Evolutionary conservation across 2,888 invertebrate genomes (phyloP), one percentile per base, ranked within the genome.

Genomic region (Magallana nippona): DNA sequence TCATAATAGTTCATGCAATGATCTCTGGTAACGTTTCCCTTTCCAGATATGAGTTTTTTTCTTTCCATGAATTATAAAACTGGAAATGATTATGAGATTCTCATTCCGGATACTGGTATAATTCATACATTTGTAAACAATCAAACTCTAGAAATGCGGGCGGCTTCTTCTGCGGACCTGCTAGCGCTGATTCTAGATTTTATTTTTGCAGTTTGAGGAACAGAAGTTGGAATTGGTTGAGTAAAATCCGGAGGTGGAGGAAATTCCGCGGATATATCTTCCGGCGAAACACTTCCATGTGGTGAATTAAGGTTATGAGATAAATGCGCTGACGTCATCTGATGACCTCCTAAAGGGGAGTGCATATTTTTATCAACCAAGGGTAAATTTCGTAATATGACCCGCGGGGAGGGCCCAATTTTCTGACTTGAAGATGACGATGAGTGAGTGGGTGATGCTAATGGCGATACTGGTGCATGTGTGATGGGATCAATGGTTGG

Each of bases 191-290:
- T 71, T 22, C 71, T 22, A 15, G 71, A 27, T 22, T 71, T 71
- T 71, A 71, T 71, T 27, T 71, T 71, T 15, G 71, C 71, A 15
- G 71, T 71, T 27, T 71, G 71, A 27, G 71, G 71, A 13, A 71
- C 13, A 32, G 71, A 71, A 32, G 27, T 15, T 71, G 27, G 27
- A 27, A 32, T 71, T 32, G 32, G 32, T 71, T 71, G 71, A 15
- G 71, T 71, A 71, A 71, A 71, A 71, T 71, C 71, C 32, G 71
- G 71, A 27, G 71, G 71, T 27, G 71, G 71, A 1, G 71, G 71
- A 27, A 71, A 71, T 27, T 71, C 71, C 27, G 71, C 71, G 27
- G 71, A 71, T 13, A 71, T 71, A 19, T 71, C 71, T 27, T 15
- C 27, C 71, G 71, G 71, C 15, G 71, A 71, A 71, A 13, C 71